A percentile compares a stretch with the other conserved stretches of the same genome.
Evolutionary conservation across 2,888 invertebrate genomes (phyloP).

Genomic region (Epistrophe eligans): DNA sequence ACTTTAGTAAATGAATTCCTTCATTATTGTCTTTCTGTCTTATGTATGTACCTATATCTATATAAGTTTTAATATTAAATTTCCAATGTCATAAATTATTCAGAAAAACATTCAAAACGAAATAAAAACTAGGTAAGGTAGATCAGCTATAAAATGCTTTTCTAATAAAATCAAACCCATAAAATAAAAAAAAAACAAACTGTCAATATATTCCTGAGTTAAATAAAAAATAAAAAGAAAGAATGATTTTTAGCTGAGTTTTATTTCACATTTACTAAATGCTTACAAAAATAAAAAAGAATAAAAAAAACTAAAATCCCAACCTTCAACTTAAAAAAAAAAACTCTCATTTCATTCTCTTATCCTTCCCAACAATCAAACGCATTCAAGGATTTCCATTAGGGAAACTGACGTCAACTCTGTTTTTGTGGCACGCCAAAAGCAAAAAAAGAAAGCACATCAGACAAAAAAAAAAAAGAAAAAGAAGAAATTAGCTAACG

Average conservation of each 20-base stretch:
- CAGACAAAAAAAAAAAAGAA: conserved; percentile 15
- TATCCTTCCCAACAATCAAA: conserved; percentile 64
- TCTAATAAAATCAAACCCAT: conserved; percentile 57
- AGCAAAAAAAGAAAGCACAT: conserved; percentile 14
- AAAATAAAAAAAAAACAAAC: conserved; percentile 54
- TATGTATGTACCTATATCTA: too few relatives aligned
- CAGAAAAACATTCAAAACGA: not conserved
- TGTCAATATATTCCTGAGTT: conserved; percentile 29
- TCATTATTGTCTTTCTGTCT: too few relatives aligned
- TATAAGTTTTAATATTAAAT: too few relatives aligned
- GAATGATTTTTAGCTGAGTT: conserved; percentile 45
- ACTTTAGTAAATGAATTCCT: too few relatives aligned
- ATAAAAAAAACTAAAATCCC: not conserved
- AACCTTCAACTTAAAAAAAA: conserved; percentile 5
- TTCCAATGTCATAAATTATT: not conserved
- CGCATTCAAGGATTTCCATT: conserved; percentile 73
- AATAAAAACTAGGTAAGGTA: not conserved
- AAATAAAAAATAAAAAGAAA: conserved; percentile 26
- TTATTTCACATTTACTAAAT: conserved; percentile 49
- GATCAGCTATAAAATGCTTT: not conserved
- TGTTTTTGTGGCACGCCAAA: conserved; percentile 63
- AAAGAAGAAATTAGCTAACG: conserved; percentile 66
- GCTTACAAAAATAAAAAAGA: conserved; percentile 10
- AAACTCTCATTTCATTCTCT: conserved; percentile 8
- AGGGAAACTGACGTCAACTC: conserved; percentile 67